Conservation (phyloP, 2,113 vertebrate genomes). For the Rhodinocichla rosea region DNA sequence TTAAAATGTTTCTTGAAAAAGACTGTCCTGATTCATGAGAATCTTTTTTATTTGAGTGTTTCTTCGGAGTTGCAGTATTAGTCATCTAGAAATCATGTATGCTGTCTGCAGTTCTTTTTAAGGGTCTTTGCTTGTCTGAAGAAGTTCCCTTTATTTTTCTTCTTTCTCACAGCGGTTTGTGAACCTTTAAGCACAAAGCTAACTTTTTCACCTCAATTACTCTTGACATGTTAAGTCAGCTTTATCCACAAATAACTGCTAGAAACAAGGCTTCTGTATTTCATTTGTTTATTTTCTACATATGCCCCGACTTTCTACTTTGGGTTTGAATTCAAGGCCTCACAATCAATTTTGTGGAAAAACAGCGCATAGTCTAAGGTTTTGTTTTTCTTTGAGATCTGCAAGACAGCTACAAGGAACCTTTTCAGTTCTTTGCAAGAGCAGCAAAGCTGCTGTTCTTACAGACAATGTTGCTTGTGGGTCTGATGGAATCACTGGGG, state of each 20-base stretch:
- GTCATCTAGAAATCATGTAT: conserved; percentile 32
- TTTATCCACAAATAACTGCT: not conserved
- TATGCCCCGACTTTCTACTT: not conserved
- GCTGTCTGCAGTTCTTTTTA: conserved; percentile 31
- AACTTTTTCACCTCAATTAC: not conserved
- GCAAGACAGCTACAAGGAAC: not conserved
- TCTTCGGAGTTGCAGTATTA: conserved; percentile 22
- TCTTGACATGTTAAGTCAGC: not conserved
- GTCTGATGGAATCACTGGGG: not conserved
- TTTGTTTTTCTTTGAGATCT: not conserved
- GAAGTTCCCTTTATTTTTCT: conserved; percentile 10
- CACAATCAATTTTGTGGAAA: not conserved
- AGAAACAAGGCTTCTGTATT: not conserved
- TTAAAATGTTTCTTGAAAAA: conserved; percentile 18
- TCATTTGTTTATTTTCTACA: not conserved
- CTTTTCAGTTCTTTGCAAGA: not conserved
- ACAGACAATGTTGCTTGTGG: not conserved
- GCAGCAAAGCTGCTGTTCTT: not conserved
- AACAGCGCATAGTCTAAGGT: not conserved
- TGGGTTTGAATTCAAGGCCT: not conserved
- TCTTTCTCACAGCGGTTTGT: not conserved
- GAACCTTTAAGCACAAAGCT: conserved; percentile 6
- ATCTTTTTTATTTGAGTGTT: conserved; percentile 9
- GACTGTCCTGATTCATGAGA: not conserved
- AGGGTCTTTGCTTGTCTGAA: conserved; percentile 19